Evolutionary conservation across 2,113 vertebrate genomes (phyloP), one percentile per base, ranked within the genome.

Genomic region (Pygoscelis adeliae): DNA sequence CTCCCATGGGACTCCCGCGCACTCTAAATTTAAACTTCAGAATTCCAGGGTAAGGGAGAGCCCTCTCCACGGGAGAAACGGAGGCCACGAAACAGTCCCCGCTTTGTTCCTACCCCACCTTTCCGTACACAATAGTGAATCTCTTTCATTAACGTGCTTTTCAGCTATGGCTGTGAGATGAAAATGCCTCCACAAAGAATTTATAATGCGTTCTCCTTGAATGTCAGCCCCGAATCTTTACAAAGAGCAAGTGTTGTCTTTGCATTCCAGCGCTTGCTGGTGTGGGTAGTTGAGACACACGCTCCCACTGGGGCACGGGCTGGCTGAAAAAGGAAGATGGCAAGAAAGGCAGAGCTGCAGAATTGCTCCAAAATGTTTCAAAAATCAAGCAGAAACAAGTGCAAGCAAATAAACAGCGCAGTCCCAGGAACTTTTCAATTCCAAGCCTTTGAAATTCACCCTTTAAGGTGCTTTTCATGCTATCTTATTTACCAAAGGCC

Each of bases 101-200:
- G 15, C 95, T 97, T 93, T 96, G 88, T 96, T 92, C 89, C 32
- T 72, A 74, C 61, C 73, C 97, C 95, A 96, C 94, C 89, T 91
- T 76, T 89, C 80, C 4, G 1, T 20, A 83, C 76, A 98, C 98
- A 98, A 97, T 87, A 89, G 71, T 22, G 61, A 81, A 5, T n/a
- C 81, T 73, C 90, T 80, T 91, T 55, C 46, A 27, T 25, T 78
- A 93, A 94, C 66, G 81, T 67, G 22, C 90, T 92, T 94, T 84
- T 92, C 79, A 94, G 58, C 53, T n/a, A 15, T 1, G 83, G 92
- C 46, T 85, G 66, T 49, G 86, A 87, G 76, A 96, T 67, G 93
- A 93, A 97, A 92, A 95, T 91, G 97, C 97, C 95, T 97, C 92
- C 97, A 97, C 96, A 89, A 88, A 91, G 95, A 96, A 97, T 98